phyloP scores from a whole-genome alignment of 2,113 vertebrate species.

The Coryphaenoides rupestris region DNA sequence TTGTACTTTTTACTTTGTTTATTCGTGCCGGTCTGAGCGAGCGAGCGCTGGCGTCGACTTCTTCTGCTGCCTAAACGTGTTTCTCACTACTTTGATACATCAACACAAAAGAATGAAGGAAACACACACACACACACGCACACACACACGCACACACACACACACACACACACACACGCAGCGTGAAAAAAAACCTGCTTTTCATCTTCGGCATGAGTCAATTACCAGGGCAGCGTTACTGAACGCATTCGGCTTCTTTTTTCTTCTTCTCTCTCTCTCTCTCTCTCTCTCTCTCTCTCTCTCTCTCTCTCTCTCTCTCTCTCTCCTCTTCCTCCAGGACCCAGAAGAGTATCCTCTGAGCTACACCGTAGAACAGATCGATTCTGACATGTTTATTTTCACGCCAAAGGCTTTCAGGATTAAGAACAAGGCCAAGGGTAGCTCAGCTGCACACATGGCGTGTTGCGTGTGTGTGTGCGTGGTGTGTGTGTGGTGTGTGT shows the following conservation, averaged over 20 bases:
- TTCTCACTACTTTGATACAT: slow-evolving; percentile 61
- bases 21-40: slow-evolving; percentile 61
- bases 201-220: slow-evolving; percentile 67
- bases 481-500: too few relatives aligned
- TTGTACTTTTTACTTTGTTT: slow-evolving; percentile 68
- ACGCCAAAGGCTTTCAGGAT: slow-evolving; percentile 50
- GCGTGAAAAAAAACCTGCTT: slow-evolving; percentile 58
- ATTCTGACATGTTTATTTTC: slow-evolving; percentile 76
- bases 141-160: too few relatives aligned
- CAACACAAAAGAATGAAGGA: slow-evolving; percentile 62
- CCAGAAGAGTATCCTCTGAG: slow-evolving; percentile 57
- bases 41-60: slow-evolving; percentile 49
- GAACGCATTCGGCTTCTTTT: slow-evolving; percentile 32
- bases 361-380: slow-evolving; percentile 54
- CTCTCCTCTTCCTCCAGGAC: slow-evolving; percentile 18
- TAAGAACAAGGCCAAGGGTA: slow-evolving; percentile 38
- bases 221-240: slow-evolving; percentile 56
- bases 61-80: slow-evolving; percentile 56
- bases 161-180: too few relatives aligned
- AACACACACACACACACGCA: too few relatives aligned
- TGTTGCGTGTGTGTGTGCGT: background rate
- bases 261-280: too few relatives aligned
- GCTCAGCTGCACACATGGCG: slow-evolving; percentile 39
- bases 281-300: too few relatives aligned
- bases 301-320: too few relatives aligned